Percentiles rank a stretch among this genome's conserved stretches.
phyloP scores from a whole-genome alignment of 2,797 vertebrate genomes.

The Gallinago solitaria region DNA sequence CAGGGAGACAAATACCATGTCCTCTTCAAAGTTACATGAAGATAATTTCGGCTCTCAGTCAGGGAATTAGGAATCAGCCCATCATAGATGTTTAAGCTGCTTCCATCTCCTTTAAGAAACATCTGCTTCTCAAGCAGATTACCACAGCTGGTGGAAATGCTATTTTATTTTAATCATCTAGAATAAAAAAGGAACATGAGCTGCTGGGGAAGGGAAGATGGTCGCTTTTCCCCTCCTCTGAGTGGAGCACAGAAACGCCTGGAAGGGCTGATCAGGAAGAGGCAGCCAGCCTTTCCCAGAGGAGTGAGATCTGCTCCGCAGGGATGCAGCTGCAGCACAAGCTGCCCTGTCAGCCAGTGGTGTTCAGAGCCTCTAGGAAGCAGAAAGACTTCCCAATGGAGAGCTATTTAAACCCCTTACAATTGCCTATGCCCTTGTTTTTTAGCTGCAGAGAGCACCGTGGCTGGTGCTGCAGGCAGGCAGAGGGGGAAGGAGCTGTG shows the following conservation, averaged over 20 bases:
- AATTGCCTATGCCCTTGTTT: neutral
- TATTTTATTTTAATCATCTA: constrained; percentile 37
- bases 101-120: constrained; percentile 50
- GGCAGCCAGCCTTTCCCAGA: neutral
- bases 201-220: fast-evolving
- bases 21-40: constrained; percentile 65
- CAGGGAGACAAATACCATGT: constrained; percentile 27
- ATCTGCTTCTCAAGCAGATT: constrained; percentile 61
- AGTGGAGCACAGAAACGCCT: neutral
- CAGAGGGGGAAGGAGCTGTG: neutral
- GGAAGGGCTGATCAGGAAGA: neutral
- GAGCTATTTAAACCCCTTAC: constrained; percentile 9
- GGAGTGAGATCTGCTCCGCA: neutral
- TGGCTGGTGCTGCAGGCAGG: neutral
- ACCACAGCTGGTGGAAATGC: constrained; percentile 22
- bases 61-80: constrained; percentile 61
- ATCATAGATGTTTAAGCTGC: constrained; percentile 46
- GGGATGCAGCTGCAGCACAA: neutral
- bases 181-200: neutral
- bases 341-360: neutral
- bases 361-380: neutral
- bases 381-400: neutral
- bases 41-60: constrained; percentile 45
- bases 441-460: neutral
- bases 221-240: neutral